These are phyloP conservation scores for Steromphala cineraria DNA, from an alignment of 2,888 invertebrate species.

Conservation along the genomic window DNA sequence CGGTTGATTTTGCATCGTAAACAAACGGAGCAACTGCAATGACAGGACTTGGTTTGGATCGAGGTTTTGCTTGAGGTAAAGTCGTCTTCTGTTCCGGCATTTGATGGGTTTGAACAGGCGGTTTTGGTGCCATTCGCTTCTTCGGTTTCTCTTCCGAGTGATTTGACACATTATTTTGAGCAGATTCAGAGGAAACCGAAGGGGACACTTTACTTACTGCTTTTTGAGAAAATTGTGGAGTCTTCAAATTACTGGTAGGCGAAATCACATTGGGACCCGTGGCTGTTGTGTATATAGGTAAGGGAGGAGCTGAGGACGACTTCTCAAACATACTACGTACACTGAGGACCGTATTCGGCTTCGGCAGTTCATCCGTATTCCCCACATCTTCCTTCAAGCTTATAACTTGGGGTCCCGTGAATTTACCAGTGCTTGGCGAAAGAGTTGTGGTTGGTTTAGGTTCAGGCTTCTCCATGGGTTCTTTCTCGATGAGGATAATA, in stretches of 20 bases:
- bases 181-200: background rate
- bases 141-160: background rate
- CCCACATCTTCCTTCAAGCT: constrained; percentile 18
- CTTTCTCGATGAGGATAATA: constrained; percentile 37
- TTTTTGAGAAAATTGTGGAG: background rate
- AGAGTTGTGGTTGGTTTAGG: background rate
- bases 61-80: constrained; percentile 31
- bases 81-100: constrained; percentile 23
- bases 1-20: constrained; percentile 23
- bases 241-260: background rate
- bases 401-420: background rate
- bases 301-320: constrained; percentile 7
- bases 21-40: constrained; percentile 44
- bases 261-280: background rate
- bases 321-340: constrained; percentile 88
- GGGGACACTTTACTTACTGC: background rate
- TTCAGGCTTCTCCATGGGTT: background rate
- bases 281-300: background rate
- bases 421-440: background rate
- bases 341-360: constrained; percentile 91
- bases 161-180: background rate
- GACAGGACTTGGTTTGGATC: constrained; percentile 35
- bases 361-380: constrained; percentile 82
- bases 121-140: background rate
- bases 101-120: background rate